Evolutionary conservation across 2,888 invertebrate species (phyloP).

Genomic region (Argyresthia goedartella): DNA sequence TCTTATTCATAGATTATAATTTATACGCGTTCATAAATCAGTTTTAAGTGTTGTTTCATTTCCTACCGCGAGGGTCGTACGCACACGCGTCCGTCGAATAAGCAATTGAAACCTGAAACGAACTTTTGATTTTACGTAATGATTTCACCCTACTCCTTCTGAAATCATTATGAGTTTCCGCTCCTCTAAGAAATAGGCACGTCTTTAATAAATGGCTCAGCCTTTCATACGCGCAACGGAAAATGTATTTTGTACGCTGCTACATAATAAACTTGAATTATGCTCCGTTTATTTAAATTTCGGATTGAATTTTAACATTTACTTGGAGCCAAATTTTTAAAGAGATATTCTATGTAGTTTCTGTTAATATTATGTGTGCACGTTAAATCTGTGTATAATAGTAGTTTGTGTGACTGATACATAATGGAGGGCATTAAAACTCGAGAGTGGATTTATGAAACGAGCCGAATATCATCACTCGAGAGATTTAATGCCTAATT

Average conservation of each 20-base stretch:
- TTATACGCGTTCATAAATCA: conserved; percentile 65
- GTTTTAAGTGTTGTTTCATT: conserved; percentile 68
- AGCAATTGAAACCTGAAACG: conserved; percentile 68
- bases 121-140: conserved; percentile 66
- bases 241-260: conserved; percentile 19
- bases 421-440: too few species aligned
- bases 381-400: too few species aligned
- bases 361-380: too few species aligned
- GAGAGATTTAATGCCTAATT: too few species aligned
- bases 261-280: not conserved
- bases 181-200: conserved; percentile 33
- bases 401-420: too few species aligned
- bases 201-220: conserved; percentile 33
- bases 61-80: conserved; percentile 46
- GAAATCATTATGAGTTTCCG: conserved; percentile 66
- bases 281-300: conserved; percentile 1
- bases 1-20: conserved; percentile 57
- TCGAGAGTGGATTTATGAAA: too few species aligned
- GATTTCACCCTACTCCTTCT: conserved; percentile 47
- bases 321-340: too few species aligned
- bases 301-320: not conserved
- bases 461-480: too few species aligned
- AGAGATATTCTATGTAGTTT: too few species aligned
- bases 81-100: conserved; percentile 65
- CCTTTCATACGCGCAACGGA: conserved; percentile 26